Conservation (phyloP, 1,140 invertebrate genomes). For the Drosophila arizonae region DNA sequence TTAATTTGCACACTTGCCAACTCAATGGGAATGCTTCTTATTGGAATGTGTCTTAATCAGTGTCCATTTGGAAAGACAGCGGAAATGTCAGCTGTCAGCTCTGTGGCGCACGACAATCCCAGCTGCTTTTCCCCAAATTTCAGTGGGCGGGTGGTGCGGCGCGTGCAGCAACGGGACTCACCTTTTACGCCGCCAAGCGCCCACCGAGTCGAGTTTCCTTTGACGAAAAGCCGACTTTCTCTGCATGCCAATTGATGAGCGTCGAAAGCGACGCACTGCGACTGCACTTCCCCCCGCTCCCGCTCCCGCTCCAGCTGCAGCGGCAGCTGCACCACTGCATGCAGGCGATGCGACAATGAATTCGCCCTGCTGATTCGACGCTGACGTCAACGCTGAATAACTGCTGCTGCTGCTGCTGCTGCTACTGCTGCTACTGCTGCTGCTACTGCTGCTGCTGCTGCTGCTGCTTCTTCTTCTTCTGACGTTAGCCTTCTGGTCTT, state of each 20-base stretch:
- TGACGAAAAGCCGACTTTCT: constrained; percentile 77
- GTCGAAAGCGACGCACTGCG: constrained; percentile 68
- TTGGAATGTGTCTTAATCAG: too few species aligned
- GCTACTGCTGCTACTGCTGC: constrained; percentile 20
- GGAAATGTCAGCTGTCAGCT: too few species aligned
- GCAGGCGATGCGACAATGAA: constrained; percentile 29
- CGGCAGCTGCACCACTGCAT: not conserved
- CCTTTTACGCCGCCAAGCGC: constrained; percentile 74
- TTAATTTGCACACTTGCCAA: too few species aligned
- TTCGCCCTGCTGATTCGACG: constrained; percentile 45
- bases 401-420: constrained; percentile 17
- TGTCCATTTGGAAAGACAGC: too few species aligned
- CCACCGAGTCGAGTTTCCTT: constrained; percentile 76
- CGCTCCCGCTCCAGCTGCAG: not conserved
- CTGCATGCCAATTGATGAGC: constrained; percentile 80
- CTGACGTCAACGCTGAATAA: constrained; percentile 28
- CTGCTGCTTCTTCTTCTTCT: constrained; percentile 15
- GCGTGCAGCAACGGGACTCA: constrained; percentile 39
- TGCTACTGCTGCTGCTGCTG: constrained; percentile 19
- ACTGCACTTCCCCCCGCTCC: constrained; percentile 8
- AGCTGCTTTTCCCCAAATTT: too few species aligned
- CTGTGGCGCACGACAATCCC: too few species aligned
- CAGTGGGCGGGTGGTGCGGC: too few species aligned
- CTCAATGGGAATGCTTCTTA: too few species aligned
- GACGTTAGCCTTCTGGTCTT: constrained; percentile 29